A percentile compares a stretch with the other conserved stretches of the same genome.
phyloP scores from a whole-genome alignment of 1,140 invertebrate species.

The Macrobrachium nipponense region DNA sequence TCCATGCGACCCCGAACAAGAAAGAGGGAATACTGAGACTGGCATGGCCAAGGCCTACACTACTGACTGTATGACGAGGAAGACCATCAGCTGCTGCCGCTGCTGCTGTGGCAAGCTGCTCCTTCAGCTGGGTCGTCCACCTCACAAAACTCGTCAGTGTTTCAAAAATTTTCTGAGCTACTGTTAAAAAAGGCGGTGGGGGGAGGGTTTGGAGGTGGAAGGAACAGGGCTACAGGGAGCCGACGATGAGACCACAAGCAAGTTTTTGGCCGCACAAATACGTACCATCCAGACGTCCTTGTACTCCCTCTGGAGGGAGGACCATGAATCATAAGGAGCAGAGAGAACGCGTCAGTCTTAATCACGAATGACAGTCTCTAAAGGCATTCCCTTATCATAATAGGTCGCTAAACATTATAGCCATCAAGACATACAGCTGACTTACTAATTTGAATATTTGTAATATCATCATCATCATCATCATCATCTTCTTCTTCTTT shows the following conservation, averaged over 20 bases:
- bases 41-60: conserved; percentile 34
- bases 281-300: conserved; percentile 65
- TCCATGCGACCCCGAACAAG: conserved; percentile 21
- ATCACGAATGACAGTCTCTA: conserved; percentile 25
- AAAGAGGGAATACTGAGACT: conserved; percentile 9
- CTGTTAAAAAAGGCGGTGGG: conserved; percentile 28
- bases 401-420: conserved; percentile 15
- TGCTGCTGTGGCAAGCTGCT: conserved; percentile 8
- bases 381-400: conserved; percentile 19
- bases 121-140: conserved; percentile 27
- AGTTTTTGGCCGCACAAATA: conserved; percentile 32
- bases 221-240: conserved; percentile 11
- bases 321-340: conserved; percentile 22
- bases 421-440: conserved; percentile 27
- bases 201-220: neutral
- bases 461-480: no score
- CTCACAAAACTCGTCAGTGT: conserved; percentile 55
- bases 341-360: conserved; percentile 48
- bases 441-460: neutral
- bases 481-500: neutral
- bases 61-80: conserved; percentile 42
- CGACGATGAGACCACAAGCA: conserved; percentile 35
- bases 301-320: conserved; percentile 60
- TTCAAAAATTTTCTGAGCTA: conserved; percentile 26
- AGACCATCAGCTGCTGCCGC: conserved; percentile 1